Evolutionary conservation across 2,797 vertebrate species (phyloP).

Genomic region (Coilia nasus): DNA sequence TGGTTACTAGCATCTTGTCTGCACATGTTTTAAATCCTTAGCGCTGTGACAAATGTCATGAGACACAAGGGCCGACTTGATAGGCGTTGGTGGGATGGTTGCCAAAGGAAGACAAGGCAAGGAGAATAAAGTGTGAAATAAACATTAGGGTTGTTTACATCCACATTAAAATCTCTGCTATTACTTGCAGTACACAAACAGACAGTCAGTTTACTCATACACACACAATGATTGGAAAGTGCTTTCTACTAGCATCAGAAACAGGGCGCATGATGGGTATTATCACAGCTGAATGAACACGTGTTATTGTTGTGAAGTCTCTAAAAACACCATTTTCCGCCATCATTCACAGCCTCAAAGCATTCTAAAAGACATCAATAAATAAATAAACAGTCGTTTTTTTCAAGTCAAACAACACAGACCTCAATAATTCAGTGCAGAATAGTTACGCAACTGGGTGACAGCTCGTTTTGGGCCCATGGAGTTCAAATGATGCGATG

Average conservation of each 20-base stretch:
- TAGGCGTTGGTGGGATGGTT: neutral
- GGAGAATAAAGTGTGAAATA: neutral
- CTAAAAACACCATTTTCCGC: conserved; percentile 34
- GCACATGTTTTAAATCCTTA: neutral
- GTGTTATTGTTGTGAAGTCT: conserved; percentile 31
- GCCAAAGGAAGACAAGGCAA: neutral
- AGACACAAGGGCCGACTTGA: neutral
- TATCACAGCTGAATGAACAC: conserved; percentile 24
- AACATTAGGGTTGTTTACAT: neutral
- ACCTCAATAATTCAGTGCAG: conserved; percentile 59
- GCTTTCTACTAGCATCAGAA: neutral
- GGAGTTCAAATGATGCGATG: conserved; percentile 48
- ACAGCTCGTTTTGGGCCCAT: conserved; percentile 42
- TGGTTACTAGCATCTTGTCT: neutral
- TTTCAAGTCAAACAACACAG: conserved; percentile 54
- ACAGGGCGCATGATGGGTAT: neutral
- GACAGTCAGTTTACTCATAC: neutral
- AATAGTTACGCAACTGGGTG: conserved; percentile 62
- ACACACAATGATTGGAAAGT: neutral
- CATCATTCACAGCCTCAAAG: conserved; percentile 46
- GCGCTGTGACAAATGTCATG: neutral
- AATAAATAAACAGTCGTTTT: conserved; percentile 64
- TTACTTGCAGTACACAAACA: neutral
- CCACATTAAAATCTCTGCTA: neutral
- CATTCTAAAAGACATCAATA: conserved; percentile 45